Percentiles rank a stretch among this genome's conserved stretches.
Conservation (phyloP, 1,140 invertebrate genomes). For the Oreohelix idahoensis region DNA sequence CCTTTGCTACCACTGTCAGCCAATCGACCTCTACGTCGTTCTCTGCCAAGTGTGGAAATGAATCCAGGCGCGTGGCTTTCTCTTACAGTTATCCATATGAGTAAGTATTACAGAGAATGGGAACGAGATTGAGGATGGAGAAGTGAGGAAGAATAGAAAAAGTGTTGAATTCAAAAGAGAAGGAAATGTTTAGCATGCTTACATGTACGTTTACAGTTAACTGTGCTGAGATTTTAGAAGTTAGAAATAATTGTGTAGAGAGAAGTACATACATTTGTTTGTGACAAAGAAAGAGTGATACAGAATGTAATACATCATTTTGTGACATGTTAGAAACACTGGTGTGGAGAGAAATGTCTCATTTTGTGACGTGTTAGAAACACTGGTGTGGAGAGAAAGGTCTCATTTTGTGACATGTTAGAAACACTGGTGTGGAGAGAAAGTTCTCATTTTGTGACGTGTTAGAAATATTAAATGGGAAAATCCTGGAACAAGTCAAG, state of each 20-base stretch:
- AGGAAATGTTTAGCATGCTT: neutral
- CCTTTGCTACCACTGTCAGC: slow-evolving; percentile 69
- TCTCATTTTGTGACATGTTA: too few species aligned
- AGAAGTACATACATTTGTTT: neutral
- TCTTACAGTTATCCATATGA: slow-evolving; percentile 53
- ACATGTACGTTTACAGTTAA: neutral
- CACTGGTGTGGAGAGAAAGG: too few species aligned
- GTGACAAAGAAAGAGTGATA: neutral
- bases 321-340: too few species aligned
- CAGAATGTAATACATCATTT: neutral
- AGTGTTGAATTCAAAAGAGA: neutral
- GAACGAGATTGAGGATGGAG: neutral
- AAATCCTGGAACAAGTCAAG: too few species aligned
- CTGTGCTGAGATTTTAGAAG: neutral
- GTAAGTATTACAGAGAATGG: slow-evolving; percentile 42
- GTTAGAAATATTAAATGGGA: too few species aligned
- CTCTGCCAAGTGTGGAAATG: neutral
- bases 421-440: too few species aligned
- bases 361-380: too few species aligned
- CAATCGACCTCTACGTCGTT: slow-evolving; percentile 48
- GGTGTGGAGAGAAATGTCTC: too few species aligned
- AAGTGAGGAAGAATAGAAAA: neutral
- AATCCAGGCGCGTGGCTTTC: slow-evolving; percentile 17
- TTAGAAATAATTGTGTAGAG: neutral
- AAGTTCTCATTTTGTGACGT: too few species aligned